Evolutionary conservation across 2,797 vertebrate species (phyloP).

Genomic region (Danio jaintianensis): DNA sequence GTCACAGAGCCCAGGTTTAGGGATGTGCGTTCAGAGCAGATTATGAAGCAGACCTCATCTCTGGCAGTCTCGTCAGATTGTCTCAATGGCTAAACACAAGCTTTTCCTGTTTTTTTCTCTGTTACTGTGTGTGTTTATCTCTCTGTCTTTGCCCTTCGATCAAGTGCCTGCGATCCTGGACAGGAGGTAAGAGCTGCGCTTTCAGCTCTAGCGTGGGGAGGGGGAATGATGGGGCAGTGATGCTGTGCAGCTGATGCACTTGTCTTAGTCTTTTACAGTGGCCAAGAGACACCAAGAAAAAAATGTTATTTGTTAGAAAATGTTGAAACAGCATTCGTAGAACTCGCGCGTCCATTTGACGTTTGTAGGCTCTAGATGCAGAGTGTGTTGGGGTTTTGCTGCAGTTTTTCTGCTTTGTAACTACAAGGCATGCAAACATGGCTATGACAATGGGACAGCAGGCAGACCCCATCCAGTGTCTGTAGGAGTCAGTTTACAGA

Average conservation of each 20-base stretch:
- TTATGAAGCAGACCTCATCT: constrained; percentile 83
- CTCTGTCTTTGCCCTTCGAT: constrained; percentile 75
- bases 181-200: constrained; percentile 76
- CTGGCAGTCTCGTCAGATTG: constrained; percentile 79
- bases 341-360: constrained; percentile 44
- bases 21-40: constrained; percentile 81
- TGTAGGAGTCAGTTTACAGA: constrained; percentile 79
- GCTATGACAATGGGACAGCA: constrained; percentile 63
- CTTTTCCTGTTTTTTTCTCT: constrained; percentile 78
- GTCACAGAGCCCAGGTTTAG: constrained; percentile 75
- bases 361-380: constrained; percentile 57
- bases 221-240: constrained; percentile 50
- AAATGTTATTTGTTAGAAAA: constrained; percentile 32
- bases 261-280: constrained; percentile 54
- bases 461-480: constrained; percentile 60
- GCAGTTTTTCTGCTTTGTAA: constrained; percentile 64
- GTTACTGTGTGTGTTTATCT: constrained; percentile 75
- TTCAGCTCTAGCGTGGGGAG: constrained; percentile 48
- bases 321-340: constrained; percentile 45
- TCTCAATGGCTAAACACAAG: constrained; percentile 85
- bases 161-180: constrained; percentile 83
- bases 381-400: constrained; percentile 63
- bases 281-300: constrained; percentile 53
- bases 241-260: constrained; percentile 62
- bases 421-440: constrained; percentile 69